Evolutionary conservation across 2,113 vertebrate species (phyloP).

Genomic region (Anarhynchus alexandrinus): DNA sequence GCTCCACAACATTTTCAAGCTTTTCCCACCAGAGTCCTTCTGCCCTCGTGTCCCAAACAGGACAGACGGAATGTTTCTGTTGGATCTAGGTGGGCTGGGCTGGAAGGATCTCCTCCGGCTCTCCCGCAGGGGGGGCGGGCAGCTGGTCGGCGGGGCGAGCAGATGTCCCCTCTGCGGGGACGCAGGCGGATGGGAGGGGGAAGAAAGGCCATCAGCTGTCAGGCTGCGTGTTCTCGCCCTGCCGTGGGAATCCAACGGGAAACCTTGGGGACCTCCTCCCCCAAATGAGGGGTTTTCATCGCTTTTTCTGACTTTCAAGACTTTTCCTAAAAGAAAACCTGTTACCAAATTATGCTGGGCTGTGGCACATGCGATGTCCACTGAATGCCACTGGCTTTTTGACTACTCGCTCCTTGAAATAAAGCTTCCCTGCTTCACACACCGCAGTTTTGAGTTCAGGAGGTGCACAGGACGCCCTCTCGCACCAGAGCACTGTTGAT

Average conservation of each 20-base stretch:
- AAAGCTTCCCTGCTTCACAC: background rate
- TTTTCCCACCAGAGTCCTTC: background rate
- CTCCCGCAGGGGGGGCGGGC: background rate
- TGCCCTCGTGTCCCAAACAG: fast-evolving
- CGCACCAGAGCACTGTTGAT: background rate
- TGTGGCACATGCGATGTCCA: fast-evolving
- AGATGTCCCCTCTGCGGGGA: background rate
- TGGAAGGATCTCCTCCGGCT: background rate
- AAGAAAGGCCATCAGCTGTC: background rate
- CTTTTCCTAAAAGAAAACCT: background rate
- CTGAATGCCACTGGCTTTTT: fast-evolving
- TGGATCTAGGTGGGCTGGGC: background rate
- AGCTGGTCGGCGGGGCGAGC: background rate
- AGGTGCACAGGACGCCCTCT: background rate
- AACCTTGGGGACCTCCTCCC: background rate
- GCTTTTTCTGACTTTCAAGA: background rate
- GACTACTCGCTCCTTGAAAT: background rate
- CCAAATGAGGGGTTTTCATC: background rate
- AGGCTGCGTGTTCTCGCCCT: fast-evolving
- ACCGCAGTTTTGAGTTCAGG: fast-evolving
- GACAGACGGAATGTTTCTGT: background rate
- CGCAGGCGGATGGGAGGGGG: background rate
- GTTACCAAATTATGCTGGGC: background rate
- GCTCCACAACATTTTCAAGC: background rate
- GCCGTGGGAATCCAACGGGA: fast-evolving